phyloP scores from a whole-genome alignment of 2,888 invertebrate species.

The Bhutanitis thaidina region DNA sequence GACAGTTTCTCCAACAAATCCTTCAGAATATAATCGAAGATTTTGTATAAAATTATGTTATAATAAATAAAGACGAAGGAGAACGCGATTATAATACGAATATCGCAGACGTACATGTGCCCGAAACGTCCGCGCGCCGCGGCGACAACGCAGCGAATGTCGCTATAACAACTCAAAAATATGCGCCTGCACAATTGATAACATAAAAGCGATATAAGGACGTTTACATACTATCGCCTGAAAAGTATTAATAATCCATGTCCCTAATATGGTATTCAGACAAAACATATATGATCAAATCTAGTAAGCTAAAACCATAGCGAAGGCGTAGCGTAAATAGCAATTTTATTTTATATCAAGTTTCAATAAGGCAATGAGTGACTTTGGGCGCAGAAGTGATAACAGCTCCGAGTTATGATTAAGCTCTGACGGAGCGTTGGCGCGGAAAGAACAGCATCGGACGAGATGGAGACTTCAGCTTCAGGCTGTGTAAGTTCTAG shows the following conservation, averaged over 20 bases:
- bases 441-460: too few relatives aligned
- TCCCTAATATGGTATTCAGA: background rate
- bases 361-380: too few relatives aligned
- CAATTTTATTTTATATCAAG: too few relatives aligned
- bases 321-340: too few relatives aligned
- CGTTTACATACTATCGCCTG: slow-evolving; percentile 6
- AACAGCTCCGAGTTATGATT: too few relatives aligned
- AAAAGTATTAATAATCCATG: background rate
- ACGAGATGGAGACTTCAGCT: too few relatives aligned
- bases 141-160: slow-evolving; percentile 44
- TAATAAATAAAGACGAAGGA: slow-evolving; percentile 59
- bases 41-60: slow-evolving; percentile 57
- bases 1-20: slow-evolving; percentile 36
- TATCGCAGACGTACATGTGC: slow-evolving; percentile 41
- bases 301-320: too few relatives aligned
- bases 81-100: slow-evolving; percentile 52
- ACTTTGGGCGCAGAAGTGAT: too few relatives aligned
- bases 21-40: slow-evolving; percentile 48
- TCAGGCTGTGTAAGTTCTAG: too few relatives aligned
- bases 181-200: slow-evolving; percentile 41
- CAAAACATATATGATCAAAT: too few relatives aligned
- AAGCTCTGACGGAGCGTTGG: too few relatives aligned
- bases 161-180: slow-evolving; percentile 28
- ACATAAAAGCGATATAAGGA: slow-evolving; percentile 9
- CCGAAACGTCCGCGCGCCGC: slow-evolving; percentile 39